These are phyloP conservation scores for Clinocottus analis DNA, from an alignment of 2,113 vertebrate species.

Conservation along the genomic window DNA sequence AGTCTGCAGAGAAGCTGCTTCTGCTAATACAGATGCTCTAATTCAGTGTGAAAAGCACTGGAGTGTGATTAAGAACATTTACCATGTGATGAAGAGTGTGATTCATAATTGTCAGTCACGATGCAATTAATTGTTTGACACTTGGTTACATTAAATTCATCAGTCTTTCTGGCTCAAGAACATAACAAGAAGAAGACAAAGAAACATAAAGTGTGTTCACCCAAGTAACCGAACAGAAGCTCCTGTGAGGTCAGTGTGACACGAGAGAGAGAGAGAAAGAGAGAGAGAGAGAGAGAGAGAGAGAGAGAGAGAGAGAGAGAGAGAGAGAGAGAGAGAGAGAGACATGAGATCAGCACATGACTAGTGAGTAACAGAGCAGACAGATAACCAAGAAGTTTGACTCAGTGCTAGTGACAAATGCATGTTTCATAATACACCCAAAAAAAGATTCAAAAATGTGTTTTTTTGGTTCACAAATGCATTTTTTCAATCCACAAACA, in stretches of 20 bases:
- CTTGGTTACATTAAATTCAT: conserved; percentile 38
- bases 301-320: too few relatives aligned
- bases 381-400: background rate
- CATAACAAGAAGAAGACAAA: background rate
- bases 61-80: conserved; percentile 7
- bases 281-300: too few relatives aligned
- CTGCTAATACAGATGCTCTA: conserved; percentile 27
- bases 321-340: too few relatives aligned
- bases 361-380: background rate
- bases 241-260: conserved; percentile 11
- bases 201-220: background rate
- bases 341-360: background rate
- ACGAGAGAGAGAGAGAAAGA: background rate
- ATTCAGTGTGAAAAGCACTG: conserved; percentile 44
- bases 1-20: conserved; percentile 10
- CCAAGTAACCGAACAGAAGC: background rate
- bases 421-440: background rate
- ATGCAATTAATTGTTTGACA: conserved; percentile 34
- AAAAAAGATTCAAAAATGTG: background rate
- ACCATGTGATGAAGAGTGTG: conserved; percentile 20
- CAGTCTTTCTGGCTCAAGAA: background rate
- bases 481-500: background rate
- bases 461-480: background rate
- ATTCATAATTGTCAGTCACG: conserved; percentile 28
- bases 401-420: background rate